These are phyloP conservation scores for Grapholita molesta DNA, from an alignment of 1,140 invertebrate species.

Conservation along the genomic window DNA sequence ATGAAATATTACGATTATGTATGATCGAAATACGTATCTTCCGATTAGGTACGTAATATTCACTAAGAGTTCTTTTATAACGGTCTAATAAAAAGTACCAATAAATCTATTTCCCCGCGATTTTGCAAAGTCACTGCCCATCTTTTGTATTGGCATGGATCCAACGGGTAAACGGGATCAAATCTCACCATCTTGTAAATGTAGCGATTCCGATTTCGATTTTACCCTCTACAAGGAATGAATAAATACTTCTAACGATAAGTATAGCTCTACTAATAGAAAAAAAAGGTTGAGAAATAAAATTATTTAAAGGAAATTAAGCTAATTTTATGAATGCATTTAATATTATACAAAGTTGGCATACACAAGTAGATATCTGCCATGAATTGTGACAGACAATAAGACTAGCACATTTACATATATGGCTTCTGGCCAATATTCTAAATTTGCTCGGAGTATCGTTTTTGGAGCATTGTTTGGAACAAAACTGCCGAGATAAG, in stretches of 20 bases:
- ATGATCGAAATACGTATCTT: background rate
- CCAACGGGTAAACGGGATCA: background rate
- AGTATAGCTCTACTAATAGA: background rate
- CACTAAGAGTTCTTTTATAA: background rate
- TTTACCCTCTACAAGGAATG: background rate
- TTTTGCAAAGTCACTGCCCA: constrained; percentile 4
- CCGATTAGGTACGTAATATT: background rate
- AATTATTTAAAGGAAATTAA: background rate
- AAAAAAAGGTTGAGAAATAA: background rate
- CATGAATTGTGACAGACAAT: background rate
- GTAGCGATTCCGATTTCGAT: constrained; percentile 5
- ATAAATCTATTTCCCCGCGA: constrained; percentile 7
- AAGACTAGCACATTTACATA: background rate
- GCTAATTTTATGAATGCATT: background rate
- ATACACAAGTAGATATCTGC: background rate
- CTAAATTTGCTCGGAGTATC: background rate
- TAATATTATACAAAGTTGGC: background rate
- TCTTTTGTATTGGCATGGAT: constrained; percentile 10
- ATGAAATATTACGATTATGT: background rate
- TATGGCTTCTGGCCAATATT: background rate
- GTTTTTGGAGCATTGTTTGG: background rate
- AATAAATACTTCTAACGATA: background rate
- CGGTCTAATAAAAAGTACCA: background rate
- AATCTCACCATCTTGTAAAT: constrained; percentile 10
- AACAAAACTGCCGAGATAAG: background rate